phyloP scores from a whole-genome alignment of 2,113 vertebrate species.

The Pelusios castaneus region DNA sequence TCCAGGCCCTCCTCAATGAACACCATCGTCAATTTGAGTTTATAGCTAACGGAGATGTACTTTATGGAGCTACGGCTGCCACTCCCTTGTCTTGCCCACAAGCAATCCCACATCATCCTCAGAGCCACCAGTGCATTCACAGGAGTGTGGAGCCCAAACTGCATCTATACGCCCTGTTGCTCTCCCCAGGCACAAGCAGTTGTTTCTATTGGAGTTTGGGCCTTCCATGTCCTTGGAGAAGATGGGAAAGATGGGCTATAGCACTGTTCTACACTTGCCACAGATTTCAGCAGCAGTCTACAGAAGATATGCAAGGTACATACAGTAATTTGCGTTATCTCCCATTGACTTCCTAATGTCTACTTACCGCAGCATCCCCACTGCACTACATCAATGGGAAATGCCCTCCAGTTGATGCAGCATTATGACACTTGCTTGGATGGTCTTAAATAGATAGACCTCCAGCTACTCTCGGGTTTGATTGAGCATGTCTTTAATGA shows the following conservation, averaged over 20 bases:
- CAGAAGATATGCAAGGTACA: too few species aligned
- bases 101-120: neutral
- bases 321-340: too few species aligned
- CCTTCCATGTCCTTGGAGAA: neutral
- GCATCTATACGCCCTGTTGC: neutral
- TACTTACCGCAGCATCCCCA: too few species aligned
- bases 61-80: neutral
- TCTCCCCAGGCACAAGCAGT: neutral
- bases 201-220: neutral
- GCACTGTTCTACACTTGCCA: too few species aligned
- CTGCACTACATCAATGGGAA: too few species aligned
- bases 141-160: neutral
- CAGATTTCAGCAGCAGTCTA: too few species aligned
- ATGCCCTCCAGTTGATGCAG: too few species aligned
- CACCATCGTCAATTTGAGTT: neutral
- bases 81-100: neutral
- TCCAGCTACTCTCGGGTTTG: too few species aligned
- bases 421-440: too few species aligned
- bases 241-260: neutral
- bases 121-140: neutral
- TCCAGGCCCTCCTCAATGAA: neutral
- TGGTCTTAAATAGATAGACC: too few species aligned
- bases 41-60: neutral
- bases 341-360: too few species aligned
- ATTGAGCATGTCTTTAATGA: too few species aligned